phyloP scores from a whole-genome alignment of 2,888 invertebrate genomes.

The Phaonia tiefii region DNA sequence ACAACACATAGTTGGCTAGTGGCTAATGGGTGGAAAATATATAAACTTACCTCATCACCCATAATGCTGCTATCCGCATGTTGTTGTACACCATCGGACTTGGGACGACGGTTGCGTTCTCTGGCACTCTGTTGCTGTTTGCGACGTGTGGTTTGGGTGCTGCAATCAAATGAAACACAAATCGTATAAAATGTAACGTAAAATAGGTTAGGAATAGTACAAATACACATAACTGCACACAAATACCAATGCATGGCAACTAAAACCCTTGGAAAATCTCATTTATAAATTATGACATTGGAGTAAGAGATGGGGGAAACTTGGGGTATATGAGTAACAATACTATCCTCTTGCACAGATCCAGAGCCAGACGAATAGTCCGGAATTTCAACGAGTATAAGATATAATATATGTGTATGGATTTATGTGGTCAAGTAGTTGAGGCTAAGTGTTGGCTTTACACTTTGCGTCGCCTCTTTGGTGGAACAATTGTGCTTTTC shows the following conservation, averaged over 20 bases:
- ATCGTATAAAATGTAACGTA: conserved; percentile 21
- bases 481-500: conserved; percentile 37
- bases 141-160: conserved; percentile 76
- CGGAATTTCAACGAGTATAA: conserved; percentile 14
- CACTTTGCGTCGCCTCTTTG: conserved; percentile 45
- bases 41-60: conserved; percentile 79
- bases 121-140: conserved; percentile 77
- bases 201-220: too few species aligned
- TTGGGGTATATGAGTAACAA: background rate
- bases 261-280: background rate
- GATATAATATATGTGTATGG: too few species aligned
- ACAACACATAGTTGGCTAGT: background rate
- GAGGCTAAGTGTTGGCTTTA: conserved; percentile 21
- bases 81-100: conserved; percentile 77
- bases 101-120: conserved; percentile 78
- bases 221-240: too few species aligned
- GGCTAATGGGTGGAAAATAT: background rate
- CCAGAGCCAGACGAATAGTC: background rate
- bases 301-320: background rate
- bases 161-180: conserved; percentile 64
- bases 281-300: conserved; percentile 26
- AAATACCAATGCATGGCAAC: too few species aligned
- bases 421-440: conserved; percentile 45
- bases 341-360: background rate
- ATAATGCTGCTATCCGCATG: conserved; percentile 79